Base-by-base conservation (phyloP, 2,888 invertebrate genomes). In the Alentia gelatinosa region DNA sequence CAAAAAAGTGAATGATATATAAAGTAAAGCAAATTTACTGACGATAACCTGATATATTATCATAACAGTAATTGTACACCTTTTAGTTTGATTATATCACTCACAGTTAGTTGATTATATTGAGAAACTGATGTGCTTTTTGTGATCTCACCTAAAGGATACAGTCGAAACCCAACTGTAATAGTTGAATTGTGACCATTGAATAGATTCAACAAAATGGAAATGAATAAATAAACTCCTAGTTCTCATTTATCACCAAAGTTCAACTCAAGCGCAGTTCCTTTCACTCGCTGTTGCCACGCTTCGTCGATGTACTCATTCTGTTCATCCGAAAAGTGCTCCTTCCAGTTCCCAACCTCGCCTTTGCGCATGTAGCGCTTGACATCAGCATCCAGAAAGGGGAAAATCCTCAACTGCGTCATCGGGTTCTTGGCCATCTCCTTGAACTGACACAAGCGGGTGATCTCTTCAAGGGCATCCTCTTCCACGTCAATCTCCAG, bases 351-450 rank as follows among this genome's bases (percentile, higher is more conserved):
- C 30, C 86, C 86, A 30, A 86, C 86, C 35, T 19, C 30, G 4
- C 86, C 86, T 26, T 86, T 86, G 23, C 86, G 26, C 86, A 86
- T 86, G 35, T 47, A 86, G 1, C 86, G 26, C 86, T 86, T 86
- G 0, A 86, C 50, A 86, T 86, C 86, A 26, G 86, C 86, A 30
- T 86, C 86, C 30, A 86, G 30, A 47, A 86, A 86, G 50, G 86
- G 86, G 33, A 86, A 86, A 47, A 86, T 86, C 50, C 86, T 86
- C 86, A 86, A 47, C 47, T 86, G 86, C 15, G 86, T 86, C 86
- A 86, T 86, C 9, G 86, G 86, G 47, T 86, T 86, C 50, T 86
- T 86, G 33, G 30, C 1, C 86, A 86, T 86, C 50, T 86, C 86
- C 50, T 86, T 86, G 35, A 86, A 86, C 26, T 86, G 15, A 33